These are phyloP conservation scores for Phocoena sinus DNA, from an alignment of 2,113 vertebrate species.

Conservation along the genomic window DNA sequence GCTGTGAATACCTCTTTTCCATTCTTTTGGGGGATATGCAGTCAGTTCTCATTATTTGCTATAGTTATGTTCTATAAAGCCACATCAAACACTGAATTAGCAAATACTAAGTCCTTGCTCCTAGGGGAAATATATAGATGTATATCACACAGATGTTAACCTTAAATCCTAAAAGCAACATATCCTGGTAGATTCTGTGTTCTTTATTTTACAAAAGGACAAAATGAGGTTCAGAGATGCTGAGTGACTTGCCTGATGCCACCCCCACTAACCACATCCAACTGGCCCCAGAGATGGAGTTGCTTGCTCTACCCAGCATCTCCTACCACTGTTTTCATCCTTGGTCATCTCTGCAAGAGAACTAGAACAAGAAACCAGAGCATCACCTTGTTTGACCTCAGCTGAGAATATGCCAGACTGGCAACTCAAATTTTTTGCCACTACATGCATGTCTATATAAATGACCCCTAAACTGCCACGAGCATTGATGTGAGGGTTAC, in stretches of 20 bases:
- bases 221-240: background rate
- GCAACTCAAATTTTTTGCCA: background rate
- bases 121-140: background rate
- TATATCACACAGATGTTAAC: background rate
- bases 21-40: background rate
- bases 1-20: background rate
- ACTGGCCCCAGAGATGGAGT: fast-evolving
- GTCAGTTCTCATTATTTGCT: background rate
- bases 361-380: background rate
- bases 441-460: fast-evolving
- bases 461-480: background rate
- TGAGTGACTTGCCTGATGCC: background rate
- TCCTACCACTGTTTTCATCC: fast-evolving
- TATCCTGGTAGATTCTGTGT: background rate
- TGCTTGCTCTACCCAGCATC: fast-evolving
- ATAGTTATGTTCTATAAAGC: background rate
- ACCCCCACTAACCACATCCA: too few relatives aligned
- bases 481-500: background rate
- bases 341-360: background rate
- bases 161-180: background rate
- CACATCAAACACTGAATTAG: background rate
- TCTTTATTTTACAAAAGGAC: background rate
- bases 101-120: background rate
- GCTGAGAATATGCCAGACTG: background rate
- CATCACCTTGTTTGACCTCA: background rate